Base-by-base conservation (phyloP, 1,140 invertebrate genomes). In the Rhyacophila brunnea region DNA sequence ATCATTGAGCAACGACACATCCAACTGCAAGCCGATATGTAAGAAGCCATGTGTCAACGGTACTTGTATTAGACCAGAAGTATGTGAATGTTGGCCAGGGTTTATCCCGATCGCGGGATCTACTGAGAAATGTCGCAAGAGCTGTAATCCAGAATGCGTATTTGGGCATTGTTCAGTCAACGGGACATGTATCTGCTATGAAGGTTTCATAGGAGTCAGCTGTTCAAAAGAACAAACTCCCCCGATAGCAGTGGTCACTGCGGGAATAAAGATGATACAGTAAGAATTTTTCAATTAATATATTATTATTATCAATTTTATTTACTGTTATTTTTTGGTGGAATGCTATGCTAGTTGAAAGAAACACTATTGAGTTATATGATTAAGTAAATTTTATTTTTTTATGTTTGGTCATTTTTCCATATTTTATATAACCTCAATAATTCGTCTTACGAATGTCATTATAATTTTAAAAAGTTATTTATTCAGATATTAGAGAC, bases 31-130 rank as follows among this genome's bases (percentile, higher is more conserved):
- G 38, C 38, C 38, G 4, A 40, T 15, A 40, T 40, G 38, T 11
- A 40, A 40, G 11, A 40, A 40, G 11, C 38, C 38, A 40, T 40
- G 38, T 40, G 38, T n/a, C n/a, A 40, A 40, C 15, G 38, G 38
- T 13, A 13, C 38, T 40, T 40, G 38, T n/a, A n/a, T 15, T 5
- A 11, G n/a, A 15, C 38, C 38, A n/a, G 15, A 40, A 13, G 15
- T 15, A 5, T 40, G 38, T 15, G 15, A n/a, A 40, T 40, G 38
- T 40, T 13, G 15, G n/a, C 11, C 11, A 13, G 38, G 38, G 11
- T 40, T 4, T n/a, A n/a, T 4, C 11, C 4, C 15, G 38, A 40
- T 40, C n/a, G 11, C 38, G 5, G 38, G 11, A 40, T 40, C 15
- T 6, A 11, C 15, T 4, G 15, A 3, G 38, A 40, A 40, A 40